Evolutionary conservation across 2,113 vertebrate genomes (phyloP), one percentile per base, ranked within the genome.

Genomic region (Arvicanthis niloticus): DNA sequence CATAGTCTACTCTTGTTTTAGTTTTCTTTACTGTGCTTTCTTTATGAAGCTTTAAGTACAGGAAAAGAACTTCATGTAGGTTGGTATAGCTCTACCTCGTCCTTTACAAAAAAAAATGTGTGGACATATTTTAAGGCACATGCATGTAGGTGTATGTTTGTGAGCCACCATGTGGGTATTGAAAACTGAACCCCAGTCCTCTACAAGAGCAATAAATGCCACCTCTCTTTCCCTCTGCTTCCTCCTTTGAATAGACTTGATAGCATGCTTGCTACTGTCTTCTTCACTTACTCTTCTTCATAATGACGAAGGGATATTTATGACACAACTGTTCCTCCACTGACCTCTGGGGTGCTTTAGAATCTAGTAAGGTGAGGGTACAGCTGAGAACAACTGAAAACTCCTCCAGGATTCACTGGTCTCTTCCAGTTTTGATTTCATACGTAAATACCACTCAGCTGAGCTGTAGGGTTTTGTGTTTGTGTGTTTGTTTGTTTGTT

Each of bases 371-470:
- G 21, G 3, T 67, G 8, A 13, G 21, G 26, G 31, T 67, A 1
- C 45, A 73, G 40, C 90, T 85, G 93, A 94, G 95, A 92, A 96
- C 94, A 97, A 58, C 65, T 21, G 34, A 93, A 85, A n/a, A 40
- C 51, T 68, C 77, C 22, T 58, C 45, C 17, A 92, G 42, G 93
- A 91, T 85, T 95, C 92, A 89, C 87, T 75, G 88, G 95, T 93
- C 45, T 86, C 85, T 95, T 93, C 88, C 76, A 87, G 91, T 91
- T 96, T 86, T 88, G 88, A 94, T 90, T 91, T 88, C 94, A 92
- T 89, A 81, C 58, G 82, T 68, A 89, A 17, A 51, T 58, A 90
- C 62, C 85, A 96, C 91, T 96, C 92, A 95, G 51, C 72, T 40
- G 87, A 96, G 45, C 80, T 42, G 13, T 29, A 84, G 56, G 31